Percentiles rank a stretch among this genome's conserved stretches.
These are phyloP conservation scores for Heterohyrax brucei DNA, from an alignment of 2,797 vertebrate species.

Conservation along the genomic window DNA sequence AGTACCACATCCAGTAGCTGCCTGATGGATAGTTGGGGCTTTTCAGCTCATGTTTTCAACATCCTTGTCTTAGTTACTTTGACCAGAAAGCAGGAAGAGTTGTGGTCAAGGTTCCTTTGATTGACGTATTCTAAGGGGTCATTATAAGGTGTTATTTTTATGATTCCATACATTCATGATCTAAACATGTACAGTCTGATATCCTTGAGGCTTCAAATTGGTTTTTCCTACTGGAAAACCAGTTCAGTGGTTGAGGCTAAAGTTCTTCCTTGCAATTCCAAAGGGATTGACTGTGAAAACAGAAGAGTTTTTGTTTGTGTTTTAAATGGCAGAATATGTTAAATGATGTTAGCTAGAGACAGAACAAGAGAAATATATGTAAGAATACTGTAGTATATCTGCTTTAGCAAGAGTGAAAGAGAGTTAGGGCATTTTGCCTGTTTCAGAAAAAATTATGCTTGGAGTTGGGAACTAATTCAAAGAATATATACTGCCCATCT, in stretches of 20 bases:
- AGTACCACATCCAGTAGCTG: too few relatives aligned
- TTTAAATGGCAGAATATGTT: background rate
- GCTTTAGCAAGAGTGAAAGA: conserved; percentile 40
- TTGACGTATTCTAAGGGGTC: too few relatives aligned
- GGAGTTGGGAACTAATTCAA: conserved; percentile 66
- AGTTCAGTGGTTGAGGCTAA: background rate
- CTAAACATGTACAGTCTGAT: background rate
- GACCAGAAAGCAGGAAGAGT: too few relatives aligned
- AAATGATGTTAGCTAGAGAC: conserved; percentile 28
- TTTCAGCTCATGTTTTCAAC: too few relatives aligned
- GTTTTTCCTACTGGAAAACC: conserved; percentile 47
- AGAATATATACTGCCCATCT: conserved; percentile 61
- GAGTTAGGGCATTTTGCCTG: conserved; percentile 12
- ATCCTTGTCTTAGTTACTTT: too few relatives aligned
- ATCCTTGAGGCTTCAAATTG: background rate
- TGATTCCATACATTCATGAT: background rate
- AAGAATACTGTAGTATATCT: conserved; percentile 27
- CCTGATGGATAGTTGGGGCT: too few relatives aligned
- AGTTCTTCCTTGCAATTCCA: background rate
- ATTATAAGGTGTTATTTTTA: too few relatives aligned
- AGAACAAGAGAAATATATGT: conserved; percentile 14
- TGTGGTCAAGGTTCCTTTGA: too few relatives aligned
- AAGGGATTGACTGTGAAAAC: background rate
- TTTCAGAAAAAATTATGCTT: conserved; percentile 32
- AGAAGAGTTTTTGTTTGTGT: background rate